Base-by-base conservation (phyloP, 2,888 invertebrate species). In the Callyntrura guangdongensis region DNA sequence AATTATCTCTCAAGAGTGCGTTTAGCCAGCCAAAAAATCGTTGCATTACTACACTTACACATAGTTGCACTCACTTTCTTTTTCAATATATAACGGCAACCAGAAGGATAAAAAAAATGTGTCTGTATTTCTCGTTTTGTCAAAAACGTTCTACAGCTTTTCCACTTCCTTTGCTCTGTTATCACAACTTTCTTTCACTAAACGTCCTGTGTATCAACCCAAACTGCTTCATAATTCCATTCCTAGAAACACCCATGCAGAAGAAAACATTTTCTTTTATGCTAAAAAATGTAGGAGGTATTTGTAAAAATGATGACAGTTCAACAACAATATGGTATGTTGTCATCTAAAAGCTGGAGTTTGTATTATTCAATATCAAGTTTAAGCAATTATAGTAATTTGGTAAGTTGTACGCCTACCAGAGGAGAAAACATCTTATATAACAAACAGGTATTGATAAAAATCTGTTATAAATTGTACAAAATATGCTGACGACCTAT, bases 1-100 rank as follows among this genome's bases (percentile, higher is more conserved):
- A 93, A 93, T 93, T 93, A 93, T 93, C 92, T 91, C 90, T 92
- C 91, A 89, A 91, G 93, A 92, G 92, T 92, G 89, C 74, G 91
- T 91, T 91, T 92, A 91, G 77, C 91, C 91, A 91, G 89, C 90
- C 91, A 92, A 91, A 90, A 92, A 92, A 91, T 91, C 89, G 88
- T 81, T 90, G 74, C 86, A 83, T 87, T 69, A 77, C 77, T 69
- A 77, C 77, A 86, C 74, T 59, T 74, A 86, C 77, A 86, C 25
- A 47, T 84, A 74, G 49, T 69, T 74, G 27, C 83, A 83, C 83
- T 45, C 64, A 83, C 81, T 72, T 45, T 67, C 67, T 45, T 17
- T 45, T 17, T 45, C 9, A 0, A 72, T 69, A 69, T 72, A 72
- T 20, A n/a, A 36, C 17, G 36, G 14, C 45, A 69, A n/a, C 17